Base-by-base conservation (phyloP, 2,888 invertebrate genomes). In the Cynaeus angustus region DNA sequence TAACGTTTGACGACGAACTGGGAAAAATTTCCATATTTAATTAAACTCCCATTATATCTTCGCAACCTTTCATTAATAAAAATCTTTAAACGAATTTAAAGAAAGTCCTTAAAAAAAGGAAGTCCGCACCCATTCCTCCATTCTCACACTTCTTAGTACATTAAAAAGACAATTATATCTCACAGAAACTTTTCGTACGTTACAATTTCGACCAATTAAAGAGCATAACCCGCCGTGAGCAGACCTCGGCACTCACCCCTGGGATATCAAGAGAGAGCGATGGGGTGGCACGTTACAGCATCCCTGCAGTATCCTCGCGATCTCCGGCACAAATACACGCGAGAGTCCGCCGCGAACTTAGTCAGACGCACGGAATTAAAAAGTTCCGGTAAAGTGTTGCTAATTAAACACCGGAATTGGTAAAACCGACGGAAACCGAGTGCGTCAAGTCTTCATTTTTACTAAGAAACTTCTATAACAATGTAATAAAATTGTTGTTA, bases 221-320 rank as follows among this genome's bases (percentile, higher is more conserved):
- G 50, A 68, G 45, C 50, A 46, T 45, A 33, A 37, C 58, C 13
- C 26, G 16, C 41, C 61, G 62, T 53, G 68, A 68, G 68, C 61
- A 53, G 68, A 68, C 68, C 53, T 68, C 50, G 55, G 46, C 37
- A 26, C 28, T 66, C 55, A 66, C 66, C 61, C 58, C 41, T 65
- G 66, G 72, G 73, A 70, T 58, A 56, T 43, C 38, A 71, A 41
- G 68, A 71, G 68, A 71, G 70, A 58, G 67, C 66, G 71, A 70
- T 70, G 74, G 75, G 76, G 75, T 75, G 75, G 75, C 74, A 70
- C 76, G 59, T 73, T 64, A 66, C 74, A 81, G 82, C 81, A 78
- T 83, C 82, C 81, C 81, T 81, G 83, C 83, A 83, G 83, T 83
- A 80, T 79, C 78, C 78, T 74, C 81, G 82, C 81, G 81, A 75